These are phyloP conservation scores for Drosophila nigrodunni DNA, from an alignment of 1,140 invertebrate species.

Conservation along the genomic window DNA sequence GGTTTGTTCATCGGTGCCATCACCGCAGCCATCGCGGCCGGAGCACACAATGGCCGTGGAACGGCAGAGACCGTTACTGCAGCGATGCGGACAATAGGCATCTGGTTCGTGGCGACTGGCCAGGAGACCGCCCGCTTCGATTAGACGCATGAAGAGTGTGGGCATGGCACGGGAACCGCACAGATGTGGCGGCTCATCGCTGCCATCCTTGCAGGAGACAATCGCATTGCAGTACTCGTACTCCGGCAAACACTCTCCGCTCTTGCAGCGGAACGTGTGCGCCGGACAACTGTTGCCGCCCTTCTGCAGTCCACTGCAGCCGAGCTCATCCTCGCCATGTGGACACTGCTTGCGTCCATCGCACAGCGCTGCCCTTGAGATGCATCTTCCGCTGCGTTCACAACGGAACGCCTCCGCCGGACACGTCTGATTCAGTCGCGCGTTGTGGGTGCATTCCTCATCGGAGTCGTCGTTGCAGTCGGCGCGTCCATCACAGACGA, in stretches of 20 bases:
- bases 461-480: conserved; percentile 90
- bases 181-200: conserved; percentile 91
- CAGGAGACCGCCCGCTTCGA: conserved; percentile 72
- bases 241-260: conserved; percentile 93
- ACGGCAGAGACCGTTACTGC: conserved; percentile 93
- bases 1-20: conserved; percentile 93
- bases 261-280: conserved; percentile 92
- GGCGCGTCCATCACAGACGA: conserved; percentile 95
- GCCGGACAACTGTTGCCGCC: conserved; percentile 89
- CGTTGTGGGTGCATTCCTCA: conserved; percentile 88
- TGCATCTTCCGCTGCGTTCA: conserved; percentile 88
- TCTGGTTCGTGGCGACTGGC: conserved; percentile 67
- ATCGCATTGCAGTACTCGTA: conserved; percentile 96
- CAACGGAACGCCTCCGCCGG: conserved; percentile 88
- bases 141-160: conserved; percentile 76
- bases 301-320: conserved; percentile 87
- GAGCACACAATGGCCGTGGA: conserved; percentile 94
- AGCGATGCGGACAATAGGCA: conserved; percentile 90
- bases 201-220: conserved; percentile 92
- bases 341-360: conserved; percentile 92
- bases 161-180: conserved; percentile 86
- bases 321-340: conserved; percentile 91
- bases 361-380: conserved; percentile 90
- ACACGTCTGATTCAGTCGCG: conserved; percentile 73
- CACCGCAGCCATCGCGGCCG: conserved; percentile 94